Evolutionary conservation across 2,113 vertebrate species (phyloP), one percentile per base, ranked within the genome.

Genomic region (Myotis brandtii): DNA sequence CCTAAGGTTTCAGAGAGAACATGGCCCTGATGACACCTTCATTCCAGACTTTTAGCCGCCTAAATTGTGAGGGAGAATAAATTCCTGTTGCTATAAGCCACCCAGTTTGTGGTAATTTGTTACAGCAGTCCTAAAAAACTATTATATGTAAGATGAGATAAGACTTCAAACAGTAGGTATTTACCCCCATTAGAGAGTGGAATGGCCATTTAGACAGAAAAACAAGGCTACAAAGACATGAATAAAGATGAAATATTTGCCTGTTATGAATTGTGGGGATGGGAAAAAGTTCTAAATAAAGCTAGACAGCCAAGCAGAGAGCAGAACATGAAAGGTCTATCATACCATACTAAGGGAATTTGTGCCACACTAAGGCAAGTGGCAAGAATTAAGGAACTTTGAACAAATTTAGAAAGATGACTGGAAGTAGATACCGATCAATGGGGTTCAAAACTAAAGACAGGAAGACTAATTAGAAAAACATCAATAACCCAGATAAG

Each of bases 401-500:
- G 48, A 92, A 66, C 25, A 21, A 23, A 3, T 88, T 93, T 59
- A 77, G 75, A 94, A 96, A 94, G 27, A 77, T 50, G 43, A 66
- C 34, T 64, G 69, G n/a, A 85, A 40, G 23, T 37, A 86, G 18
- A 34, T 18, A 67, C 5, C 80, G 16, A 93, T 76, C 43, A 88
- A 48, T 23, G 16, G 10, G 23, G 32, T 62, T 91, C 54, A 93
- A 89, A 37, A 93, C 25, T 93, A 27, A 81, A 32, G 8, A 93
- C 1, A 94, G 46, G 25, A 94, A 86, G 27, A 70, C 89, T 62
- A 62, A 40, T 88, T 89, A 97, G 43, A 73, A 86, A 25, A 89
- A 86, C 46, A 90, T 56, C 43, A 88, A 93, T 43, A 96, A 93
- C 21, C 40, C 73, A 86, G 10, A 52, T 72, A 86, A 95, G 37